Percentiles rank a stretch among this genome's conserved stretches.
These are phyloP conservation scores for Aspiorhynchus laticeps DNA, from an alignment of 2,113 vertebrate species.

Conservation along the genomic window DNA sequence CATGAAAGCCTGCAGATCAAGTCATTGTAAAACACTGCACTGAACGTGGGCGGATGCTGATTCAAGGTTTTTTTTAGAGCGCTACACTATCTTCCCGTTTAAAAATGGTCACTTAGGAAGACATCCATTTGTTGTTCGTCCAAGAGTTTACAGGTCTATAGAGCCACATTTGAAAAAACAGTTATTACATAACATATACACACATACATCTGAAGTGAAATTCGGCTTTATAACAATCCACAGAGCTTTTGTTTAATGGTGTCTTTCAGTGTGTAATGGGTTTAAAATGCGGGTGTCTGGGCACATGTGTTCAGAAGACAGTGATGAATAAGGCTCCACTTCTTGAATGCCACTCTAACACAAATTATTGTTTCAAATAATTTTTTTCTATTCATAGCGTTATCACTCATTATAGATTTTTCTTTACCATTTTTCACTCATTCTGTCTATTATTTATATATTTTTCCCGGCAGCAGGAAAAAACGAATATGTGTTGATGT, in stretches of 20 bases:
- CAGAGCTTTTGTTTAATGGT: slow-evolving; percentile 27
- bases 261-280: slow-evolving; percentile 35
- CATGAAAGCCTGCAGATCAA: slow-evolving; percentile 21
- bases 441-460: neutral
- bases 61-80: slow-evolving; percentile 23
- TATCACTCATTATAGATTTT: neutral
- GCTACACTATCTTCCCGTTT: neutral
- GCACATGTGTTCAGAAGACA: slow-evolving; percentile 20
- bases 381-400: neutral
- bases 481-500: neutral
- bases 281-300: slow-evolving; percentile 10
- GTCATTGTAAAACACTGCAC: neutral
- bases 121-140: slow-evolving; percentile 11
- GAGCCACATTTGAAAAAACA: neutral
- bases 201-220: neutral
- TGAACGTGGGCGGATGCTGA: slow-evolving; percentile 25
- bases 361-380: slow-evolving; percentile 1
- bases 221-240: slow-evolving; percentile 15
- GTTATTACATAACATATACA: neutral
- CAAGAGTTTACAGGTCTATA: neutral
- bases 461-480: neutral
- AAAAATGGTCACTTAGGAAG: slow-evolving; percentile 3
- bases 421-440: slow-evolving; percentile 5
- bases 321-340: slow-evolving; percentile 31
- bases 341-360: slow-evolving; percentile 1